Evolutionary conservation across 2,797 vertebrate genomes (phyloP).

Genomic region (Psittacula echo): DNA sequence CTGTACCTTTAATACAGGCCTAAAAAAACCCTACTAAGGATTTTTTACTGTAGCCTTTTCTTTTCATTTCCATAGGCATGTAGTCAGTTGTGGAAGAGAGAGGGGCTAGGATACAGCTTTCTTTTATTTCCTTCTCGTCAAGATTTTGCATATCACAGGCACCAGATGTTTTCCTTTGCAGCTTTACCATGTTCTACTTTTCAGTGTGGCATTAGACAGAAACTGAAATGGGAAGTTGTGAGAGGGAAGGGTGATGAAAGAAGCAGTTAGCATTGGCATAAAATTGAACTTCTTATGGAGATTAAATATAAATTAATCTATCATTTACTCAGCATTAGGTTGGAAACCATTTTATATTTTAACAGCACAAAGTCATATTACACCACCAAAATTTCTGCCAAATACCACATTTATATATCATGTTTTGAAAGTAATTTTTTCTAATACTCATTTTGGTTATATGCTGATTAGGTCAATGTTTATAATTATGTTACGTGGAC

Average conservation of each 20-base stretch:
- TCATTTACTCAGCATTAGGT: neutral
- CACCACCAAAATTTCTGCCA: neutral
- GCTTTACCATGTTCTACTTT: neutral
- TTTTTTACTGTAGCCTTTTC: neutral
- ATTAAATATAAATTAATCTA: constrained; percentile 22
- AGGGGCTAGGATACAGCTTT: neutral
- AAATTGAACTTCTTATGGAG: neutral
- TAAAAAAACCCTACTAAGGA: neutral
- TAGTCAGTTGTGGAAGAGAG: neutral
- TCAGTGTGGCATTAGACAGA: neutral
- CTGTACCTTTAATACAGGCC: neutral
- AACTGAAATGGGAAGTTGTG: neutral
- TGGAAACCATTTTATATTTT: neutral
- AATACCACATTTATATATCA: neutral
- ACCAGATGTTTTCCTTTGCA: constrained; percentile 42
- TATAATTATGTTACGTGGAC: neutral
- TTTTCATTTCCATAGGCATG: neutral
- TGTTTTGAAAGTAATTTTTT: neutral
- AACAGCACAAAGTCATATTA: neutral
- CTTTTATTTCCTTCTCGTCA: neutral
- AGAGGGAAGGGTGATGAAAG: constrained; percentile 13
- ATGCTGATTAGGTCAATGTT: neutral
- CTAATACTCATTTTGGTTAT: neutral
- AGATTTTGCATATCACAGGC: constrained; percentile 29
- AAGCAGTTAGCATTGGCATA: neutral